A percentile compares a stretch with the other conserved stretches of the same genome.
Conservation (phyloP, 2,113 vertebrate species). For the Nesoenas mayeri region DNA sequence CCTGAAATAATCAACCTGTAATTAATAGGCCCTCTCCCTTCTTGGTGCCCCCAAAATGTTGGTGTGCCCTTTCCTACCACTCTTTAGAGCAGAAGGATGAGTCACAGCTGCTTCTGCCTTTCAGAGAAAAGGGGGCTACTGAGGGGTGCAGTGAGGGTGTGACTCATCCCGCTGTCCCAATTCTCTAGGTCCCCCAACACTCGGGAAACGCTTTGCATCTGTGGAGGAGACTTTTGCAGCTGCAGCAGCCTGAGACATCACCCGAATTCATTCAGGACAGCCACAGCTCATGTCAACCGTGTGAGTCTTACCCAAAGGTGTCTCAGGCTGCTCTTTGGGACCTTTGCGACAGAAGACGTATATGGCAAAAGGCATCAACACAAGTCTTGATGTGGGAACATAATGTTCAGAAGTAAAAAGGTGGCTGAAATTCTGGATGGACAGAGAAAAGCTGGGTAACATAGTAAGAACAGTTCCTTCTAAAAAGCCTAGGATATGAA, state of each 20-base stretch:
- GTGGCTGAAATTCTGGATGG: not conserved
- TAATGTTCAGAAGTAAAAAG: not conserved
- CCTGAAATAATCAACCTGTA: not conserved
- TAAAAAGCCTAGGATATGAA: not conserved
- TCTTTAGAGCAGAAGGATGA: not conserved
- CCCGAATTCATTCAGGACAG: not conserved
- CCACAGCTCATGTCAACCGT: not conserved
- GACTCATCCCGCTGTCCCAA: not conserved
- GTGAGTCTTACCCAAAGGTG: not conserved
- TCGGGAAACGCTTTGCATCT: not conserved
- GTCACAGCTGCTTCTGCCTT: not conserved
- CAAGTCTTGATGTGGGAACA: not conserved
- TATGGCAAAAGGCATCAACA: not conserved
- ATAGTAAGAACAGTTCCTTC: not conserved
- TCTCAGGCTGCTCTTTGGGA: not conserved
- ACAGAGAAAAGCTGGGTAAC: not conserved
- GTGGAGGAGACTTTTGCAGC: not conserved
- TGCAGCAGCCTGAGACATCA: not conserved
- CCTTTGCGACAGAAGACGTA: not conserved
- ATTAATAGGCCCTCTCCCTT: not conserved
- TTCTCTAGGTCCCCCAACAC: not conserved
- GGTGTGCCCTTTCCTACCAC: not conserved
- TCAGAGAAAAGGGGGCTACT: not conserved
- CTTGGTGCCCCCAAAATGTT: not conserved
- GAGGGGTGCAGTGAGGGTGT: not conserved